Conservation (phyloP, 2,888 invertebrate species). For the Therioaphis trifolii region DNA sequence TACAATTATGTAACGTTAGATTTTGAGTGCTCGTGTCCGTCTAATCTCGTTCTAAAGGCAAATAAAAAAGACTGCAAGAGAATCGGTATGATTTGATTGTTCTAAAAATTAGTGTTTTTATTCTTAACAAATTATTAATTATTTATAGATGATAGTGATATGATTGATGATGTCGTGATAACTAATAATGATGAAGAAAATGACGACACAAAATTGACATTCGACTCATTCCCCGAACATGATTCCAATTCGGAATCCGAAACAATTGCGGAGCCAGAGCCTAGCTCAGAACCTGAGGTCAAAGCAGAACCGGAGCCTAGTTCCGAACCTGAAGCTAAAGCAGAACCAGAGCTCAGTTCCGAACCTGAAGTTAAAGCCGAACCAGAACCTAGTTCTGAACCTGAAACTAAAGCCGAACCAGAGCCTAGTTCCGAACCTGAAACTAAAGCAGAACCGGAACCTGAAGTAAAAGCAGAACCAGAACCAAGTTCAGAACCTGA, state of each 20-base stretch:
- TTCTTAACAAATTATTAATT: not conserved
- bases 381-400: constrained; percentile 65
- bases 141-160: not conserved
- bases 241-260: constrained; percentile 64
- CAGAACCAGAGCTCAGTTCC: constrained; percentile 63
- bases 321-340: constrained; percentile 63
- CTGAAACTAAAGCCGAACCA: constrained; percentile 66
- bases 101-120: not conserved
- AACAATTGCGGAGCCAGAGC: constrained; percentile 67
- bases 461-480: constrained; percentile 65
- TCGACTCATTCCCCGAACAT: constrained; percentile 5
- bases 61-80: constrained; percentile 70
- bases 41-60: constrained; percentile 71
- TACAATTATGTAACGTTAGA: constrained; percentile 75
- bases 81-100: constrained; percentile 64
- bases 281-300: constrained; percentile 65
- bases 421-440: constrained; percentile 65
- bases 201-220: not conserved
- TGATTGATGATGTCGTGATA: constrained; percentile 23
- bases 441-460: constrained; percentile 65
- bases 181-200: not conserved
- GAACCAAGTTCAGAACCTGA: constrained; percentile 64
- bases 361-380: constrained; percentile 64
- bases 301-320: constrained; percentile 64
- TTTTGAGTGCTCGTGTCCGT: constrained; percentile 77